Conservation (phyloP, 2,888 invertebrate species). For the Athalia circularis region DNA sequence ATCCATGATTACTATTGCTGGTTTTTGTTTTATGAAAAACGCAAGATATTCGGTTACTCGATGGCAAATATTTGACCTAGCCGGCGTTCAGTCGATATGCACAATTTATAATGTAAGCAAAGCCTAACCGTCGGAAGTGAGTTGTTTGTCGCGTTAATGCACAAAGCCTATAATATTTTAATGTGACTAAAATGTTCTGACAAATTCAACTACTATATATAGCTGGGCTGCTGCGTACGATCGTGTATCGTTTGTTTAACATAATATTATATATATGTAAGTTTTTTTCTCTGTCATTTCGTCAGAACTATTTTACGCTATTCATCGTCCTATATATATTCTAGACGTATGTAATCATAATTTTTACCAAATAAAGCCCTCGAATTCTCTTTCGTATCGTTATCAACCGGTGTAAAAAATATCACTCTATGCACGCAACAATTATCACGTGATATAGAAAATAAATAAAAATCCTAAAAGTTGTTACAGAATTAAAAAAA, state of each 20-base stretch:
- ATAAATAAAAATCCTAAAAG: too few species aligned
- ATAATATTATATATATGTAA: neutral
- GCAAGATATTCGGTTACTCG: conserved; percentile 61
- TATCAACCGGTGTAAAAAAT: too few species aligned
- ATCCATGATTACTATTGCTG: too few species aligned
- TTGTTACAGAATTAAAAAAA: too few species aligned
- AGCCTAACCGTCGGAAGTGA: conserved; percentile 48
- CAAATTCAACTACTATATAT: conserved; percentile 3
- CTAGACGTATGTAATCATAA: too few species aligned
- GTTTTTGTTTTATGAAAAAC: conserved; percentile 25
- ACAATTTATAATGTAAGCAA: conserved; percentile 60
- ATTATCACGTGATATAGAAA: too few species aligned
- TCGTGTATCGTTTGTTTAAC: neutral
- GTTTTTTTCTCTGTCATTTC: neutral
- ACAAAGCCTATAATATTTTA: conserved; percentile 55
- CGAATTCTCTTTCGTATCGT: too few species aligned
- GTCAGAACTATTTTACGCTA: neutral
- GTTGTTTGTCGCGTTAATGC: conserved; percentile 54
- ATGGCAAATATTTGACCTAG: conserved; percentile 56
- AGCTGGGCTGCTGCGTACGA: neutral
- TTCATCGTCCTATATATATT: too few species aligned
- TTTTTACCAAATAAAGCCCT: too few species aligned
- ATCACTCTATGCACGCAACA: too few species aligned
- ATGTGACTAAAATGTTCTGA: conserved; percentile 48
- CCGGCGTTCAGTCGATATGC: conserved; percentile 52